Conservation (phyloP, 2,888 invertebrate species). For the Diarsia rubi region DNA sequence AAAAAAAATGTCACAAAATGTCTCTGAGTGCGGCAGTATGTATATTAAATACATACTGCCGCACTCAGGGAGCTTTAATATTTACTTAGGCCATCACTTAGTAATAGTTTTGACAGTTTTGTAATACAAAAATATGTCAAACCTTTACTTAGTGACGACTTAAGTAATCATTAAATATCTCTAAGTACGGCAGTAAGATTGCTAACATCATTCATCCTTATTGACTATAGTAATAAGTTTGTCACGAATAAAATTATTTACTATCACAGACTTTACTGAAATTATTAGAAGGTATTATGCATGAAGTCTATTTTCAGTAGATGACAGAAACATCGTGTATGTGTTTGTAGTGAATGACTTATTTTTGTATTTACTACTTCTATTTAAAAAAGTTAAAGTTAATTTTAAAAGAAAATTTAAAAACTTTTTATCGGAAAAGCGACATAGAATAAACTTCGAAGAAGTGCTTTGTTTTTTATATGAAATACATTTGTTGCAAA, state of each 20-base stretch:
- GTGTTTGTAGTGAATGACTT: background rate
- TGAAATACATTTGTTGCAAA: background rate
- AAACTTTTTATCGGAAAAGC: background rate
- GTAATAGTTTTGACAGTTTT: too few relatives aligned
- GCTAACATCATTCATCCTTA: background rate
- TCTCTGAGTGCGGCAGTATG: too few relatives aligned
- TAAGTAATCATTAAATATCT: too few relatives aligned
- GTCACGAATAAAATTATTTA: slow-evolving; percentile 3
- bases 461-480: background rate
- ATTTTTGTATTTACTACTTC: background rate
- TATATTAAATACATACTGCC: too few relatives aligned
- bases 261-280: background rate
- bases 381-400: background rate
- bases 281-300: background rate
- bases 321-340: background rate
- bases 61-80: too few relatives aligned
- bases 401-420: background rate
- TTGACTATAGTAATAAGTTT: background rate
- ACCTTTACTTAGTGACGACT: too few relatives aligned
- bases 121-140: too few relatives aligned
- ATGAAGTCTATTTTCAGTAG: background rate
- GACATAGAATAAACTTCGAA: background rate
- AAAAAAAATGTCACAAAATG: too few relatives aligned
- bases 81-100: too few relatives aligned
- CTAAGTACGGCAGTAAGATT: too few relatives aligned